Evolutionary conservation across 1,140 invertebrate genomes (phyloP).

Genomic region (Meteorus sp.): DNA sequence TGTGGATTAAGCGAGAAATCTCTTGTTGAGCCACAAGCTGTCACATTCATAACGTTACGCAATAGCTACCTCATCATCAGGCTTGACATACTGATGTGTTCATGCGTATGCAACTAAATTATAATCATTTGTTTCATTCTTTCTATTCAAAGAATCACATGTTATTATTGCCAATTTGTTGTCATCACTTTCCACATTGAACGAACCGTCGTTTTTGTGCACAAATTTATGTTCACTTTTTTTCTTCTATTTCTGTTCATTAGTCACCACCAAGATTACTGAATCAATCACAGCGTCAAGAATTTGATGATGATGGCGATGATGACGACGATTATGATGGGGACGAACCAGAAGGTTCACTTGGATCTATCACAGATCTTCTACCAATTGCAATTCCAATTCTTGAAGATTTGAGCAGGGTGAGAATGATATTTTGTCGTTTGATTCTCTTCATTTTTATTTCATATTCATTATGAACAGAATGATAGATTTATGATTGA

Average conservation of each 20-base stretch:
- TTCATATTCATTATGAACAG: not conserved
- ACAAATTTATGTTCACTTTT: too few relatives aligned
- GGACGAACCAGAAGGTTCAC: conserved; percentile 36
- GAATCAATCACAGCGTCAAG: conserved; percentile 34
- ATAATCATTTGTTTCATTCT: conserved; percentile 2
- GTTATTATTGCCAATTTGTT: not conserved
- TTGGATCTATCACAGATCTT: conserved; percentile 44
- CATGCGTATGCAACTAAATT: conserved; percentile 13
- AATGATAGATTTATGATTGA: not conserved
- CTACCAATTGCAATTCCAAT: conserved; percentile 47
- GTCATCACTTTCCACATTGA: too few relatives aligned
- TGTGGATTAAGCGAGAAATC: conserved; percentile 29
- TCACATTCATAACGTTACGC: conserved; percentile 21
- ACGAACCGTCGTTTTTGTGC: too few relatives aligned
- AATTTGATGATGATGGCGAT: conserved; percentile 26
- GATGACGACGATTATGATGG: conserved; percentile 17
- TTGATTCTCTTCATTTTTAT: not conserved
- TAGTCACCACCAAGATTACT: too few relatives aligned
- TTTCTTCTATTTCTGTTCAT: too few relatives aligned
- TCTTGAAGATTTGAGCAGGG: conserved; percentile 53
- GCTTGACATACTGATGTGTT: not conserved
- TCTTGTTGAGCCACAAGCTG: conserved; percentile 28
- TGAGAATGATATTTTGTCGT: conserved; percentile 34
- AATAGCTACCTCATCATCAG: not conserved
- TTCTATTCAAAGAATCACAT: too few relatives aligned